A percentile compares a stretch with the other conserved stretches of the same genome.
Conservation (phyloP, 53 echinoderm and acorn worm species). For the Pentamera pediparva region DNA sequence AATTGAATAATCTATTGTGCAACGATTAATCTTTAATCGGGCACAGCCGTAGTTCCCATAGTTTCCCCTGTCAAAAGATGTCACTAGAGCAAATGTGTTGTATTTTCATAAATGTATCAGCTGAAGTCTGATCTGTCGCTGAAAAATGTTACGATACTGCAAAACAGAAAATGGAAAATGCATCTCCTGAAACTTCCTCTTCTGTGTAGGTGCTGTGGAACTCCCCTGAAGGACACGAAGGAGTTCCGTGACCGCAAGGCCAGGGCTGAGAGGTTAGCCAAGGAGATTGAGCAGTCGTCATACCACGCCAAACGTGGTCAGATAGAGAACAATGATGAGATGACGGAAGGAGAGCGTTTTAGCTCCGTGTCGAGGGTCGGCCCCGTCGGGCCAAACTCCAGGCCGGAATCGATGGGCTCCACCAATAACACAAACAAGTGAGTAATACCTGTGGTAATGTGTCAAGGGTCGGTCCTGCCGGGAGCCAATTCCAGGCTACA, state of each 20-base stretch:
- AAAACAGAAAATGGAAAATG: background rate
- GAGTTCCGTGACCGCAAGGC: slow-evolving; percentile 55
- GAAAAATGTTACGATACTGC: background rate
- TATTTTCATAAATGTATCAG: too few relatives aligned
- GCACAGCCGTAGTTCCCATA: too few relatives aligned
- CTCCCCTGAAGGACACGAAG: slow-evolving; percentile 67
- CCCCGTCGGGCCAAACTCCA: background rate
- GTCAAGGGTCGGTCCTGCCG: too few relatives aligned
- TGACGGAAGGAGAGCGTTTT: slow-evolving; percentile 76
- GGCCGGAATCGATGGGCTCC: too few relatives aligned
- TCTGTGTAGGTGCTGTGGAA: slow-evolving; percentile 30
- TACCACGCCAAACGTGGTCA: slow-evolving; percentile 35
- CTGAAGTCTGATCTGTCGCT: too few relatives aligned
- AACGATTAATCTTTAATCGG: too few relatives aligned
- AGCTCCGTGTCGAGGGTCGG: slow-evolving; percentile 63
- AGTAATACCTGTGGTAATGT: too few relatives aligned
- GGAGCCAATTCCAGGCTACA: too few relatives aligned
- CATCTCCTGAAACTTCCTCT: background rate
- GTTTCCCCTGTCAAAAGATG: too few relatives aligned
- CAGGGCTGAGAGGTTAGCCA: slow-evolving; percentile 64
- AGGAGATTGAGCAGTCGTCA: slow-evolving; percentile 61
- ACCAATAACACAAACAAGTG: slow-evolving; percentile 34
- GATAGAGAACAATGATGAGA: slow-evolving; percentile 50
- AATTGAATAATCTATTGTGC: too few relatives aligned
- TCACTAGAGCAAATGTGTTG: too few relatives aligned